phyloP scores from a whole-genome alignment of 1,140 invertebrate genomes.

The Cheumatopsyche charites region DNA sequence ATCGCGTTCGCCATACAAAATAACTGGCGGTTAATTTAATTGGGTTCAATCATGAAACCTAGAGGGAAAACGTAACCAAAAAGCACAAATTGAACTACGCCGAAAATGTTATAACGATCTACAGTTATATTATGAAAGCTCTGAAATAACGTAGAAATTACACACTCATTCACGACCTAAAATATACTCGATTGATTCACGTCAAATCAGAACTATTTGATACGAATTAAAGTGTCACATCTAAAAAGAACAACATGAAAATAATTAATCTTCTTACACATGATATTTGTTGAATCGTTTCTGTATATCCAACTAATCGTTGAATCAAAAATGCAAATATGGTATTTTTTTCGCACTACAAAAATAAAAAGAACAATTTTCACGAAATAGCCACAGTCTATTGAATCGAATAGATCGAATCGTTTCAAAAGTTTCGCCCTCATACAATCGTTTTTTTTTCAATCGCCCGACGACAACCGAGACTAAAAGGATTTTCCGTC shows the following conservation, averaged over 20 bases:
- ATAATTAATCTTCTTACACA: no score
- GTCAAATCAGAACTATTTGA: no score
- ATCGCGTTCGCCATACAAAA: conserved; percentile 2
- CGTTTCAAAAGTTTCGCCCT: not conserved
- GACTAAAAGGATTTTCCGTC: conserved; percentile 2
- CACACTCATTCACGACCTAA: not conserved
- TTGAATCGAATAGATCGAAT: not conserved
- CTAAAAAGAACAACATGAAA: no score
- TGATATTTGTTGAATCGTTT: no score
- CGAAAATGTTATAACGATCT: not conserved
- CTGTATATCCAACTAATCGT: no score
- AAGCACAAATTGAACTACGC: not conserved
- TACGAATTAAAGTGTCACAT: no score
- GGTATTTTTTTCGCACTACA: no score
- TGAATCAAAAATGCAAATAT: no score
- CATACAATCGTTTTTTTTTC: conserved; percentile 2
- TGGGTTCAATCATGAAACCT: conserved; percentile 16
- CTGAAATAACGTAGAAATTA: not conserved
- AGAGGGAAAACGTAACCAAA: not conserved
- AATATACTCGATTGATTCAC: not conserved
- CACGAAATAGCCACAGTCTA: no score
- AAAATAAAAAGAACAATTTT: no score
- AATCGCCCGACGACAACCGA: conserved; percentile 5
- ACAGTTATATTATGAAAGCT: no score
- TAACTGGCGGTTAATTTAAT: not conserved